Conservation (phyloP, 2,113 vertebrate genomes). For the Osmerus eperlanus region DNA sequence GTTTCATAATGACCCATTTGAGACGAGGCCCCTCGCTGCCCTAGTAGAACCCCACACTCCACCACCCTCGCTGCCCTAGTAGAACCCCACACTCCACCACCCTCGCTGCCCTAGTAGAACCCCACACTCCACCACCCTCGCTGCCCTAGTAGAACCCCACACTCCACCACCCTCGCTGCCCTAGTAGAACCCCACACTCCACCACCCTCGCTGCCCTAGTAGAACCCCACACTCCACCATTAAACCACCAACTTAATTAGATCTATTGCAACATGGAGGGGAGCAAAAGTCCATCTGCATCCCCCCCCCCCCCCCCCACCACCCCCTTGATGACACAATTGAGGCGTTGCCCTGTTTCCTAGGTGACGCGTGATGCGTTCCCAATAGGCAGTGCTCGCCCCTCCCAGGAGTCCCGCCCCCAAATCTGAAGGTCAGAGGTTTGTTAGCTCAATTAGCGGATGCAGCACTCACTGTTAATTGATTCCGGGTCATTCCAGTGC, state of each 20-base stretch:
- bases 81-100: no score
- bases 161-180: no score
- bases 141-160: no score
- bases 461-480: constrained; percentile 25
- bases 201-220: no score
- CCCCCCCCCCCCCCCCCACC: constrained; percentile 17
- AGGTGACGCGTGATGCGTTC: constrained; percentile 57
- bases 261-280: constrained; percentile 35
- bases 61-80: no score
- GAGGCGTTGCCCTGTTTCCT: constrained; percentile 59
- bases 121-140: no score
- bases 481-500: background rate
- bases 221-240: no score
- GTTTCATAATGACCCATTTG: background rate
- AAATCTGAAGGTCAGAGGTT: constrained; percentile 42
- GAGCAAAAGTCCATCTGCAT: constrained; percentile 43
- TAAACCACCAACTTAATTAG: constrained; percentile 29
- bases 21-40: no score
- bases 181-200: no score
- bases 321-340: constrained; percentile 45
- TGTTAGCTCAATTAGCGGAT: constrained; percentile 35
- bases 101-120: no score
- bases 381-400: constrained; percentile 19
- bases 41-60: no score
- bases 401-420: constrained; percentile 31